A percentile compares a stretch with the other conserved stretches of the same genome.
These are phyloP conservation scores for Oreochromis aureus DNA, from an alignment of 2,113 vertebrate genomes.

Conservation along the genomic window DNA sequence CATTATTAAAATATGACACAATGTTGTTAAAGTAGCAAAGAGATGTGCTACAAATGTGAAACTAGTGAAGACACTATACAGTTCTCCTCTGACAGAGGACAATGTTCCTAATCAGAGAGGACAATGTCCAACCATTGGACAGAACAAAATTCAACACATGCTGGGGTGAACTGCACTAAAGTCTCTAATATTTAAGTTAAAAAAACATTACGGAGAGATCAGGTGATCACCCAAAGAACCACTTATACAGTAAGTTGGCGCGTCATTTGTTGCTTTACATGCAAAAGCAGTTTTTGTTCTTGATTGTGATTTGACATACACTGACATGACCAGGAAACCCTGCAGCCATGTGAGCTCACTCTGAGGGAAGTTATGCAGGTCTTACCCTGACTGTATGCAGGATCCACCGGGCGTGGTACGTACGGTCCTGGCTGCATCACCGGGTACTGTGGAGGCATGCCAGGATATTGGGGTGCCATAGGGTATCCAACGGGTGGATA, in stretches of 20 bases:
- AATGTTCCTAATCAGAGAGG: not conserved
- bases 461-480: constrained; percentile 67
- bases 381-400: constrained; percentile 68
- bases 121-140: not conserved
- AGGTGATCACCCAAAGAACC: not conserved
- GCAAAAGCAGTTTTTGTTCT: not conserved
- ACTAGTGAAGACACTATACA: not conserved
- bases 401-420: constrained; percentile 54
- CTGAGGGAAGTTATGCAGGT: not conserved
- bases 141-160: not conserved
- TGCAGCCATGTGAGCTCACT: not conserved
- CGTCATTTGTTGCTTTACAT: not conserved
- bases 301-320: not conserved
- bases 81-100: not conserved
- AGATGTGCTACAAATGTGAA: not conserved
- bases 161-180: accelerated
- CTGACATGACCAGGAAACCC: not conserved
- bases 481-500: constrained; percentile 62
- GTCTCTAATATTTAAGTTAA: not conserved
- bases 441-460: constrained; percentile 71
- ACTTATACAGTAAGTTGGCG: too few species aligned
- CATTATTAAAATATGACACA: not conserved
- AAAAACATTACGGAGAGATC: not conserved
- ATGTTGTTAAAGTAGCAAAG: not conserved
- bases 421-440: constrained; percentile 69